Conservation (phyloP, 2,797 vertebrate species). For the Geotrypetes seraphini region DNA sequence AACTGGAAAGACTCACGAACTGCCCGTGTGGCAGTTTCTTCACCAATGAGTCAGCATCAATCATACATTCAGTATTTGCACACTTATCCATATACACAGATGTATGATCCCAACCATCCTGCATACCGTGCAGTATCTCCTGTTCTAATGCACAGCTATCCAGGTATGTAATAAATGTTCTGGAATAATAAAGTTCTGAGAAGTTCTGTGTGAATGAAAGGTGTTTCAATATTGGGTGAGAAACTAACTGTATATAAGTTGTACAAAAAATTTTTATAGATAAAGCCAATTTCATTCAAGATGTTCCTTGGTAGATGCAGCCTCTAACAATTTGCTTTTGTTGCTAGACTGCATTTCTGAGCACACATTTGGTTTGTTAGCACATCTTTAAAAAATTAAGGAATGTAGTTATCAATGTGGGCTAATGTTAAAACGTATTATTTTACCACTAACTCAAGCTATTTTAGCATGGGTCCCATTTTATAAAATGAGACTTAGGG, state of each 20-base stretch:
- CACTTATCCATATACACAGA: slow-evolving; percentile 85
- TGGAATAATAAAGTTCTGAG: not conserved
- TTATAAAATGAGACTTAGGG: no score
- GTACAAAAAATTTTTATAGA: slow-evolving; percentile 14
- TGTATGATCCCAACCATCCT: slow-evolving; percentile 82
- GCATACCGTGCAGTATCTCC: slow-evolving; percentile 88
- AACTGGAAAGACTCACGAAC: slow-evolving; percentile 81
- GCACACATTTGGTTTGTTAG: no score
- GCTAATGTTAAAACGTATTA: no score
- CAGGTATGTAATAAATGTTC: slow-evolving; percentile 60
- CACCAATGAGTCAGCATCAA: slow-evolving; percentile 84
- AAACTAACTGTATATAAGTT: slow-evolving; percentile 14
- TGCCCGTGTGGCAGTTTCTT: slow-evolving; percentile 74
- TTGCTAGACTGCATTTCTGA: slow-evolving; percentile 38
- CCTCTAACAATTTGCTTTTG: slow-evolving; percentile 30
- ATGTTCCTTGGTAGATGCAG: slow-evolving; percentile 29
- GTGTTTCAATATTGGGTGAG: slow-evolving; percentile 9
- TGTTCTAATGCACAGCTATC: slow-evolving; percentile 88
- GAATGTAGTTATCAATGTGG: no score
- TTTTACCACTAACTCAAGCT: no score
- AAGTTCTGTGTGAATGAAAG: not conserved
- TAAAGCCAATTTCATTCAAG: slow-evolving; percentile 32
- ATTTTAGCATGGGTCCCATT: no score
- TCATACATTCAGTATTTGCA: slow-evolving; percentile 95
- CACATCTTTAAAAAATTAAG: no score